Evolutionary conservation across 2,888 invertebrate species (phyloP).

Genomic region (Lasioglossum marginatum): DNA sequence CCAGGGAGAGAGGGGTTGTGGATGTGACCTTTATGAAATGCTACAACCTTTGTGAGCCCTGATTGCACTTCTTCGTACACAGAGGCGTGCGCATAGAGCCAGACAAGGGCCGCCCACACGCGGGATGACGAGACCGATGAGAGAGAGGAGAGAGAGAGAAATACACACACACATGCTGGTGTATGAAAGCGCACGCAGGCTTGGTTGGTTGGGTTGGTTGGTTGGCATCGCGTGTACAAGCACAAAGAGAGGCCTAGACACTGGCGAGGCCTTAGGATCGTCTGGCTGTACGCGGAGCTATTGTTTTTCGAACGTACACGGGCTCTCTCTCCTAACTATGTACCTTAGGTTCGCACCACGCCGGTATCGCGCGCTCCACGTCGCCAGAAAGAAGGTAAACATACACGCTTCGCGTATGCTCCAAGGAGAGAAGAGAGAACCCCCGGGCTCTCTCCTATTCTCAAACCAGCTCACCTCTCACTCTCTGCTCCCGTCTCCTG

Average conservation of each 20-base stretch:
- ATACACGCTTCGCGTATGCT: slow-evolving; percentile 20
- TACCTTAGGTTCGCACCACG: slow-evolving; percentile 28
- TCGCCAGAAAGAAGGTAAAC: slow-evolving; percentile 47
- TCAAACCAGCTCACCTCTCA: background rate
- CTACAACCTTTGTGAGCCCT: slow-evolving; percentile 77
- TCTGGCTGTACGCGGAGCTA: slow-evolving; percentile 48
- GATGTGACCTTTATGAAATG: slow-evolving; percentile 81
- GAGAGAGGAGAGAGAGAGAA: background rate
- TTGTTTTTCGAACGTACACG: slow-evolving; percentile 64
- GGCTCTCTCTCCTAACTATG: background rate
- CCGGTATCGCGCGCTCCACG: slow-evolving; percentile 26
- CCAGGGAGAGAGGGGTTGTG: slow-evolving; percentile 68
- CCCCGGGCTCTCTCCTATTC: background rate
- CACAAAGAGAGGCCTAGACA: slow-evolving; percentile 27
- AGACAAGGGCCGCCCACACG: background rate
- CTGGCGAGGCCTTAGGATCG: slow-evolving; percentile 51
- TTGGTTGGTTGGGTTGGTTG: background rate
- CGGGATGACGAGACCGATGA: background rate
- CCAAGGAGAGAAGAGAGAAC: background rate
- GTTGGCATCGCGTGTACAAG: slow-evolving; percentile 22
- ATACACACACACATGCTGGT: background rate
- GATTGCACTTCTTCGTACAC: slow-evolving; percentile 72
- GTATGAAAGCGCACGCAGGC: slow-evolving; percentile 23
- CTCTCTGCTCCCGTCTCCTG: background rate
- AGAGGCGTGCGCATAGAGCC: slow-evolving; percentile 7